Percentiles rank a stretch among this genome's conserved stretches.
phyloP scores from a whole-genome alignment of 2,888 invertebrate species.

The Caenorhabditis panamensis region DNA sequence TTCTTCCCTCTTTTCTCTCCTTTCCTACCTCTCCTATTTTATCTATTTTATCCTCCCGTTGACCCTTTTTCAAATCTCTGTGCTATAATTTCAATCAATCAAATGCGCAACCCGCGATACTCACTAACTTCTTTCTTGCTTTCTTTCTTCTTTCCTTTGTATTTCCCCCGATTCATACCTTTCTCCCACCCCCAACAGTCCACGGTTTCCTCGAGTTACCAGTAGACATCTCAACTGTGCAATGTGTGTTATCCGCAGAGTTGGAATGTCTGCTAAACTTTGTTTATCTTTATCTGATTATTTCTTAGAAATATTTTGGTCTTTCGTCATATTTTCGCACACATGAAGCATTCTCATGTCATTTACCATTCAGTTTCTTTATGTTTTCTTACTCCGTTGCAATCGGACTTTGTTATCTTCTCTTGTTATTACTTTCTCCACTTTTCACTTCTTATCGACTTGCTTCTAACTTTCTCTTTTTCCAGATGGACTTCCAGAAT shows the following conservation, averaged over 20 bases:
- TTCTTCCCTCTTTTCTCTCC: slow-evolving; percentile 2
- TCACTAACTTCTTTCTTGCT: slow-evolving; percentile 9
- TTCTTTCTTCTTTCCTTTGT: background rate
- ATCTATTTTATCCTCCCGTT: slow-evolving; percentile 10
- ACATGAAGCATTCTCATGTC: slow-evolving; percentile 1
- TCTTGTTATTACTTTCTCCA: background rate
- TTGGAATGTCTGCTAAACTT: background rate
- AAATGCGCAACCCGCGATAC: slow-evolving; percentile 32
- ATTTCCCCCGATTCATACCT: background rate
- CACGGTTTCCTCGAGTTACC: slow-evolving; percentile 11
- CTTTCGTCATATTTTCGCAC: slow-evolving; percentile 6
- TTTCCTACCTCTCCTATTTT: background rate
- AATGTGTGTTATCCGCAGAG: background rate
- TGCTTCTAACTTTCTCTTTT: slow-evolving; percentile 1
- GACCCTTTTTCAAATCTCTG: slow-evolving; percentile 10
- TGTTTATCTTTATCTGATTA: background rate
- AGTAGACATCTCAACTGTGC: background rate
- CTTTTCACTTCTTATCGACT: background rate
- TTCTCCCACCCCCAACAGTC: background rate
- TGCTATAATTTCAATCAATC: slow-evolving; percentile 22
- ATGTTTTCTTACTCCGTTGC: background rate
- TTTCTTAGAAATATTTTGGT: slow-evolving; percentile 6
- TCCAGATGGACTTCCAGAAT: slow-evolving; percentile 96
- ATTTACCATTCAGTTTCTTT: background rate
- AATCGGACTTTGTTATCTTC: background rate